phyloP scores from a whole-genome alignment of 2,888 invertebrate species.

The Agrochola circellaris region DNA sequence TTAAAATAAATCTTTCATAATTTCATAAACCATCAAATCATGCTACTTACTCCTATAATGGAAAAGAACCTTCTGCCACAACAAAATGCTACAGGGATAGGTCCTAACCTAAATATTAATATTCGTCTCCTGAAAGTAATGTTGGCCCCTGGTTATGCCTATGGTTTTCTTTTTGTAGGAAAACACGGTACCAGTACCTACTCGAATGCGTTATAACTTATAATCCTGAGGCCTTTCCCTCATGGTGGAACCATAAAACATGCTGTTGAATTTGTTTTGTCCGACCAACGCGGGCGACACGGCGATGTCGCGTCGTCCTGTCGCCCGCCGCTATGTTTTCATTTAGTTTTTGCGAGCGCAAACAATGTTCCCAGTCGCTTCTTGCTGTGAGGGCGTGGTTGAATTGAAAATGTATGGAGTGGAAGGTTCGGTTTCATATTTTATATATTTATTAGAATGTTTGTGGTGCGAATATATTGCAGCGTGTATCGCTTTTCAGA shows the following conservation, averaged over 20 bases:
- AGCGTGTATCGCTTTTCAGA: neutral
- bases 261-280: conserved; percentile 73
- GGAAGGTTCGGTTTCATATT: conserved; percentile 49
- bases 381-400: conserved; percentile 65
- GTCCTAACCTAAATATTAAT: neutral
- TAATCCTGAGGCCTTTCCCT: conserved; percentile 41
- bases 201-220: conserved; percentile 47
- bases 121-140: neutral
- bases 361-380: conserved; percentile 72
- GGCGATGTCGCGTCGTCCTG: conserved; percentile 68
- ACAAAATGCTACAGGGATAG: neutral
- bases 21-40: neutral
- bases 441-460: neutral
- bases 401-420: conserved; percentile 53
- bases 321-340: conserved; percentile 73
- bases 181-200: conserved; percentile 34
- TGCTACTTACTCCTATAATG: neutral
- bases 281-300: conserved; percentile 64
- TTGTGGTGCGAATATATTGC: neutral
- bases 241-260: conserved; percentile 60
- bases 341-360: conserved; percentile 82
- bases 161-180: conserved; percentile 1
- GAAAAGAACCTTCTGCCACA: neutral
- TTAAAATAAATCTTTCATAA: too few relatives aligned
- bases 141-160: neutral